phyloP scores from a whole-genome alignment of 2,888 invertebrate genomes.

The Zootermopsis nevadensis region DNA sequence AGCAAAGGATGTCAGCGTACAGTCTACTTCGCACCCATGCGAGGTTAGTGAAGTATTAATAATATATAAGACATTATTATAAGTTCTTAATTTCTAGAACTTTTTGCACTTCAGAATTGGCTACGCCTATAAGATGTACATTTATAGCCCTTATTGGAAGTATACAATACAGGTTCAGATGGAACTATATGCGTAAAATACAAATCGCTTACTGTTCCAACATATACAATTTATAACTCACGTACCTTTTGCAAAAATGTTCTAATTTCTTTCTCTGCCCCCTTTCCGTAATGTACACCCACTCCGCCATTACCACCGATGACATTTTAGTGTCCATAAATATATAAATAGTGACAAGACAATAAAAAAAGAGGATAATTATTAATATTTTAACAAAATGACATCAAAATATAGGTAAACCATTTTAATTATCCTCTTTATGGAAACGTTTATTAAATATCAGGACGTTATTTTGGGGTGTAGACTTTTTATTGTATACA shows the following conservation, averaged over 20 bases:
- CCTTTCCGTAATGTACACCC: not conserved
- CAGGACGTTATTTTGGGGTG: not conserved
- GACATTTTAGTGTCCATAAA: conserved; percentile 9
- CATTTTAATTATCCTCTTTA: not conserved
- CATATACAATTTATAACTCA: not conserved
- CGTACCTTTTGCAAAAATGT: not conserved
- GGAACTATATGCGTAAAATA: not conserved
- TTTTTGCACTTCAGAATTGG: not conserved
- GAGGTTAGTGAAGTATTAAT: not conserved
- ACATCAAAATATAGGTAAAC: not conserved
- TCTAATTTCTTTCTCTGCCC: conserved; percentile 10
- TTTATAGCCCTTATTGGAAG: not conserved
- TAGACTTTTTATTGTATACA: not conserved
- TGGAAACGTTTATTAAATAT: not conserved
- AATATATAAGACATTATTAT: not conserved
- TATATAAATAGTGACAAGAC: not conserved
- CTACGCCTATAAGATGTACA: not conserved
- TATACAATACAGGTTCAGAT: not conserved
- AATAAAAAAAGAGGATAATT: not conserved
- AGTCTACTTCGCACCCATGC: not conserved
- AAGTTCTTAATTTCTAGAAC: not conserved
- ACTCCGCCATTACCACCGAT: conserved; percentile 38
- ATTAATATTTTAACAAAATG: not conserved
- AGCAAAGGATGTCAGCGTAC: not conserved
- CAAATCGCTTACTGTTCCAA: not conserved